Base-by-base conservation (phyloP, 2,888 invertebrate genomes). In the Caenorhabditis uteleia region DNA sequence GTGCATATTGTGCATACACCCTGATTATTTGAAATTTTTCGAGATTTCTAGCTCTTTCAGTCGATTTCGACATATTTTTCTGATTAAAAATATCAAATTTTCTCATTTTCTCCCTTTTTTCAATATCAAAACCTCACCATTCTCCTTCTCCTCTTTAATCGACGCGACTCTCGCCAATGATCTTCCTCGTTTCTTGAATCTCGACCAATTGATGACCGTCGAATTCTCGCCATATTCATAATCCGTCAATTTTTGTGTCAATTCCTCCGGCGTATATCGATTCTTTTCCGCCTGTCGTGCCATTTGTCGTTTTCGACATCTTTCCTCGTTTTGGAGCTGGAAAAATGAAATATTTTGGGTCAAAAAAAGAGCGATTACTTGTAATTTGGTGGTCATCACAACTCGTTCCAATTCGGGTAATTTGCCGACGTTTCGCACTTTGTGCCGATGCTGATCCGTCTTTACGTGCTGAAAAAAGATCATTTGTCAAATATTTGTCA, bases 371-470 rank as follows among this genome's bases (percentile, higher is more conserved):
- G n/a, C n/a, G n/a, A n/a, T 18, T 25, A 48, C 48, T 26, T 25
- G 18, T 14, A 64, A 20, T 40, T 40, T 45, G 7, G 58, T 47
- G 16, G 34, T 50, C 39, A 55, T 21, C 8, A 59, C 27, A 23
- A 42, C 42, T 40, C 65, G 33, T 20, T 54, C 50, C 12, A 54
- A 21, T 16, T 47, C 33, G 20, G 43, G 39, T 5, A 23, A 27
- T 6, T 45, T 10, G 31, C 59, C 59, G 14, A 29, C 42, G 14
- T 29, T 26, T 36, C 20, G 42, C 0, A 39, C 53, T 33, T 43
- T 49, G 7, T 42, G 20, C 8, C 59, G 49, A 50, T 65, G 65
- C 16, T 42, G 50, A 21, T 51, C 59, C n/a, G 65, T 59, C 31
- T 31, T 40, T 26, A 59, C 65, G 40, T 65, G 65, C 40, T n/a